Conservation (phyloP, 2,113 vertebrate genomes). For the Poeciliopsis retropinna region DNA sequence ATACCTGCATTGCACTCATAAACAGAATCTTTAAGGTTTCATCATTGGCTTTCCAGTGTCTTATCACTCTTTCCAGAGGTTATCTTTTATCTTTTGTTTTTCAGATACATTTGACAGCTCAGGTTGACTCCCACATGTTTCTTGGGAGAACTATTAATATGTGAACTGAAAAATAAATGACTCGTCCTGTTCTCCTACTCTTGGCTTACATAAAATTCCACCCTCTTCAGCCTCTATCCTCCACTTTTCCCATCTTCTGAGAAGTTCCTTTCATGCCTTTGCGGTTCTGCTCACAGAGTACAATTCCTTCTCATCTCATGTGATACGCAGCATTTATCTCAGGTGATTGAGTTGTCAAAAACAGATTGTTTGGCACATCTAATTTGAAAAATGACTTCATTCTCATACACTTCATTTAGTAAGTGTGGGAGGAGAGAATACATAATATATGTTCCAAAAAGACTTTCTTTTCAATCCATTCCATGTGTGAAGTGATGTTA, state of each 20-base stretch:
- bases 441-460: background rate
- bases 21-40: constrained; percentile 23
- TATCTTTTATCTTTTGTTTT: constrained; percentile 35
- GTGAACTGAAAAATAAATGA: constrained; percentile 50
- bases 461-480: background rate
- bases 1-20: constrained; percentile 33
- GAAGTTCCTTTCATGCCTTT: constrained; percentile 31
- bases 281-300: constrained; percentile 10
- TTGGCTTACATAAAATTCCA: constrained; percentile 14
- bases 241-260: constrained; percentile 19
- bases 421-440: background rate
- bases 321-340: constrained; percentile 18
- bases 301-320: constrained; percentile 15
- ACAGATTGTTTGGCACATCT: background rate
- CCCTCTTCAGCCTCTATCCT: constrained; percentile 8
- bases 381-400: background rate
- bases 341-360: constrained; percentile 9
- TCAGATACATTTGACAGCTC: constrained; percentile 31
- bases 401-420: background rate
- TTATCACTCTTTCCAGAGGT: constrained; percentile 8
- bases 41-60: constrained; percentile 19
- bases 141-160: constrained; percentile 41
- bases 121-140: constrained; percentile 34
- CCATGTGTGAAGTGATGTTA: constrained; percentile 32
- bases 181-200: constrained; percentile 17